phyloP scores from a whole-genome alignment of 2,113 vertebrate species.

The Numenius arquata region DNA sequence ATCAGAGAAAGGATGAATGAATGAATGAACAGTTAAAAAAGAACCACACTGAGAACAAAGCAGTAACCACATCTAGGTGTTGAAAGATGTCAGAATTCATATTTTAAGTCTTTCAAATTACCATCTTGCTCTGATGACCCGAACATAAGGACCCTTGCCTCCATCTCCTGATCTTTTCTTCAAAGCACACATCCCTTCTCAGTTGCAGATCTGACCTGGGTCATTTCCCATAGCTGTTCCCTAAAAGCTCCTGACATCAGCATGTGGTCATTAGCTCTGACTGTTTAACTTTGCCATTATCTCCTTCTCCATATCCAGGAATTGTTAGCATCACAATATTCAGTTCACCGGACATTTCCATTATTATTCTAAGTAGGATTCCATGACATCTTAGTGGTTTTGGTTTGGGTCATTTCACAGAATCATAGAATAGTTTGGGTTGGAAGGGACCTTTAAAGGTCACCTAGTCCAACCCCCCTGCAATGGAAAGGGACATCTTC shows the following conservation, averaged over 20 bases:
- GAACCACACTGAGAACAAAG: not conserved
- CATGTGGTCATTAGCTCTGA: not conserved
- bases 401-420: not conserved
- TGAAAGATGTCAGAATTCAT: not conserved
- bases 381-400: not conserved
- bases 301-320: not conserved
- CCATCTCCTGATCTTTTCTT: not conserved
- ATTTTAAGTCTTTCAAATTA: not conserved
- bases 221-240: not conserved
- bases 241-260: not conserved
- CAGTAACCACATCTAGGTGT: not conserved
- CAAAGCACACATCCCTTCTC: not conserved
- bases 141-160: not conserved
- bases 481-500: not conserved
- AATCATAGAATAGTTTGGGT: not conserved
- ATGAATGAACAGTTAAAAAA: not conserved
- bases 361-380: not conserved
- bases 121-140: not conserved
- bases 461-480: no score
- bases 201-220: not conserved
- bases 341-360: not conserved
- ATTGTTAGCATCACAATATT: not conserved
- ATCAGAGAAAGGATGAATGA: not conserved
- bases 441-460: not conserved
- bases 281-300: not conserved